Percentiles rank a stretch among this genome's conserved stretches.
These are phyloP conservation scores for Polypedilum vanderplanki DNA, from an alignment of 1,140 invertebrate genomes.

Conservation along the genomic window DNA sequence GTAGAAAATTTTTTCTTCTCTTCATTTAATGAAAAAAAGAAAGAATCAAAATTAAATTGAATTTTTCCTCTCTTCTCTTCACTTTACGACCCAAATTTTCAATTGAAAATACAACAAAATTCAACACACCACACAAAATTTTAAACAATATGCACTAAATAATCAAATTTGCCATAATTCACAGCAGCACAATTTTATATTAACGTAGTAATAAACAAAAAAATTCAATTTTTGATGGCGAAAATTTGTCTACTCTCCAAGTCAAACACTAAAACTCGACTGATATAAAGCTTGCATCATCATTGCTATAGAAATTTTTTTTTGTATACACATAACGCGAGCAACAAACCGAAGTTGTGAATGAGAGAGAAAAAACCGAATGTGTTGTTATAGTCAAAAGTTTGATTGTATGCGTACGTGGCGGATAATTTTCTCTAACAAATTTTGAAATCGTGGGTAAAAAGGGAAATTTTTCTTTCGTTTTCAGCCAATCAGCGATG, in stretches of 20 bases:
- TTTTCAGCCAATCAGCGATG: not conserved
- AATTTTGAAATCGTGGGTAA: not conserved
- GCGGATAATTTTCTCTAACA: not conserved
- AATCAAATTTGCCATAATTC: not conserved
- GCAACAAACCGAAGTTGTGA: not conserved
- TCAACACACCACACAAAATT: not conserved
- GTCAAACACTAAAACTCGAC: slow-evolving; percentile 25
- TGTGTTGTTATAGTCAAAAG: not conserved
- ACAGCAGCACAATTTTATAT: slow-evolving; percentile 1
- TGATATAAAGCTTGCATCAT: slow-evolving; percentile 28
- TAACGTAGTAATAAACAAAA: slow-evolving; percentile 26
- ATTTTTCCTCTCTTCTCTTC: not conserved
- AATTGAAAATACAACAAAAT: not conserved
- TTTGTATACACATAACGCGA: not conserved
- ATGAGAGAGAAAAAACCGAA: not conserved
- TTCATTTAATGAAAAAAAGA: slow-evolving; percentile 26
- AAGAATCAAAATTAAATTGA: not conserved
- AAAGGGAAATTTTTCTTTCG: slow-evolving; percentile 16
- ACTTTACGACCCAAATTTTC: not conserved
- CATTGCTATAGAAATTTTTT: slow-evolving; percentile 13
- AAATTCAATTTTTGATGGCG: slow-evolving; percentile 11
- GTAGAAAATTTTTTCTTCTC: slow-evolving; percentile 25
- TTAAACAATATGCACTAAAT: not conserved
- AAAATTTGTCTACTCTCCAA: slow-evolving; percentile 29
- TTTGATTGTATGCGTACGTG: not conserved